Evolutionary conservation across 2,888 invertebrate genomes (phyloP).

Genomic region (Cephus spinipes): DNA sequence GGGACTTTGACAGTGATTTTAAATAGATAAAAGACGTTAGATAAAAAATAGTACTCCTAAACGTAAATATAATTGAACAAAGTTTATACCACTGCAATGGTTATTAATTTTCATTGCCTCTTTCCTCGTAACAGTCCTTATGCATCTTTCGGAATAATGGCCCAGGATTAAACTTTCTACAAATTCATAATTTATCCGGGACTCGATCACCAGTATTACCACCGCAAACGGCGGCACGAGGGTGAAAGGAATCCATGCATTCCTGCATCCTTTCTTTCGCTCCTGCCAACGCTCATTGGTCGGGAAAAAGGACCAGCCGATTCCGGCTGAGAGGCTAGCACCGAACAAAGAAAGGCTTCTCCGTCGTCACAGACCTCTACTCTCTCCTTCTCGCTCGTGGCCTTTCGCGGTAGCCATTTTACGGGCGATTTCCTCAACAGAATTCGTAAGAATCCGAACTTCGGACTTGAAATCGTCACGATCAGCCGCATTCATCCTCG

Average conservation of each 20-base stretch:
- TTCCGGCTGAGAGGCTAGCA: not conserved
- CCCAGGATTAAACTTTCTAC: not conserved
- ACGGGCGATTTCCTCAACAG: slow-evolving; percentile 23
- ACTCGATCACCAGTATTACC: not conserved
- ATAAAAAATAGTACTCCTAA: too few relatives aligned
- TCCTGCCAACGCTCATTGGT: not conserved
- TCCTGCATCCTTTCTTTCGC: not conserved
- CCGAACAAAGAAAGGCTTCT: not conserved
- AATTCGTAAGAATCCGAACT: slow-evolving; percentile 29
- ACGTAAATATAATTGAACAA: not conserved
- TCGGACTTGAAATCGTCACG: slow-evolving; percentile 35
- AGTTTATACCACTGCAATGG: not conserved
- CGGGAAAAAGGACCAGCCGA: not conserved
- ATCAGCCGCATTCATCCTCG: slow-evolving; percentile 41
- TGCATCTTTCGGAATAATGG: not conserved
- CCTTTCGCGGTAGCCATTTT: slow-evolving; percentile 12
- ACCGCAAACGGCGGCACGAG: not conserved
- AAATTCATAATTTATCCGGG: not conserved
- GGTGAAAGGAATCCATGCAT: not conserved
- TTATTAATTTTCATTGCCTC: not conserved
- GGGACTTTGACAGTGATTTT: not conserved
- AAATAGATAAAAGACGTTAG: too few relatives aligned
- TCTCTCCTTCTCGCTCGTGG: not conserved
- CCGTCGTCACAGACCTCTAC: not conserved
- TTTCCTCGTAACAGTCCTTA: not conserved